Percentiles rank a stretch among this genome's conserved stretches.
Conservation (phyloP, 2,888 invertebrate genomes). For the Xestobium rufovillosum region DNA sequence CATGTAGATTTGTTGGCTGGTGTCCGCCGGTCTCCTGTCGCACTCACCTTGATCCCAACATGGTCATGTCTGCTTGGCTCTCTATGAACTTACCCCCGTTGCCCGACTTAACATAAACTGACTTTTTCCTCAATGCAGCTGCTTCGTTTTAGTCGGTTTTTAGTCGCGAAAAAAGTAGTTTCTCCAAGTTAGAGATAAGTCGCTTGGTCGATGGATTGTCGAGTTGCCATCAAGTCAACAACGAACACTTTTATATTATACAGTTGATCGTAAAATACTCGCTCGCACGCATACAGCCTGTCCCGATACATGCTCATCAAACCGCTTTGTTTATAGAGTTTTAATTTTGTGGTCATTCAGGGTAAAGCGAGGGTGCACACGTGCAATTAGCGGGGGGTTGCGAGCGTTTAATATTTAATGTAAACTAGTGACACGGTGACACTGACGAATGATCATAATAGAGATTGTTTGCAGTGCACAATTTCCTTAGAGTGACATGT, state of each 20-base stretch:
- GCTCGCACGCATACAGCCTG: no score
- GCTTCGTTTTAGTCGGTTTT: conserved; percentile 38
- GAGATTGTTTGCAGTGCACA: conserved; percentile 42
- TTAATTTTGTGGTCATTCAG: no score
- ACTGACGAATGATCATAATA: conserved; percentile 38
- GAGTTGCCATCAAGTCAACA: no score
- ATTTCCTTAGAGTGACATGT: conserved; percentile 43
- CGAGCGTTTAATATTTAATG: no score
- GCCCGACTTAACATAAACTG: conserved; percentile 34
- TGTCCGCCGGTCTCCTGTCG: conserved; percentile 2
- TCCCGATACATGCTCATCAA: no score
- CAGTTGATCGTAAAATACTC: no score
- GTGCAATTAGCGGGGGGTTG: no score
- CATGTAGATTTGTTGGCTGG: conserved; percentile 2
- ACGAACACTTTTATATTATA: no score
- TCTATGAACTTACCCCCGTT: conserved; percentile 37
- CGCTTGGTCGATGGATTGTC: conserved; percentile 23
- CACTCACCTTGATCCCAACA: conserved; percentile 36
- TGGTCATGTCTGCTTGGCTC: conserved; percentile 37
- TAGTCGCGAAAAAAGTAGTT: conserved; percentile 39
- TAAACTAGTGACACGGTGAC: no score
- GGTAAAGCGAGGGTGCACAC: no score
- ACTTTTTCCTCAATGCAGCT: conserved; percentile 40
- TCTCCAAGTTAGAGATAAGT: conserved; percentile 38
- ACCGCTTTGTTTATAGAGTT: no score